Conservation (phyloP, 2,797 vertebrate species). For the Jordanella pulchra region DNA sequence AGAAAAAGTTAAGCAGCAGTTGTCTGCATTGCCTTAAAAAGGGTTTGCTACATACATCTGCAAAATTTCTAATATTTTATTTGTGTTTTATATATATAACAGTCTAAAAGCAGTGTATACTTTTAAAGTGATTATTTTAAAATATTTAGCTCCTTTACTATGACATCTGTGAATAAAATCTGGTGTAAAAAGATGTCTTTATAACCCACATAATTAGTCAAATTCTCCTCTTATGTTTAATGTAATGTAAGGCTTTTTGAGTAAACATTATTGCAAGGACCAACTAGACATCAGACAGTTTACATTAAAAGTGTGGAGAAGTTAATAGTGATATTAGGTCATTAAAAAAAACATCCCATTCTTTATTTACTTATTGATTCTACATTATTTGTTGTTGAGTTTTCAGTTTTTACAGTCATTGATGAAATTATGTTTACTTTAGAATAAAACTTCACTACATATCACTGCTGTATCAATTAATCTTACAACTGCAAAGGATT, state of each 20-base stretch:
- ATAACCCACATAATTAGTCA: not conserved
- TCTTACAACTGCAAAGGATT: no score
- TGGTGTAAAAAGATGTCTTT: not conserved
- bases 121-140: not conserved
- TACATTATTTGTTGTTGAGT: no score
- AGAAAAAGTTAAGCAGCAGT: constrained; percentile 40
- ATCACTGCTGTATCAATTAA: no score
- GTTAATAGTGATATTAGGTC: no score
- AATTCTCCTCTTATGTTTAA: not conserved
- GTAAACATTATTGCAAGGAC: not conserved
- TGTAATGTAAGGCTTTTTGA: not conserved
- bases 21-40: constrained; percentile 26
- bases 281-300: no score
- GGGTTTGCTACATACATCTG: not conserved
- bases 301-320: no score
- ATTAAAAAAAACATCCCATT: no score
- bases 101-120: not conserved
- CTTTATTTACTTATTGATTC: no score
- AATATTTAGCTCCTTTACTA: not conserved
- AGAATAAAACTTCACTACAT: no score
- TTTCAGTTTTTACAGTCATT: no score
- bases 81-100: not conserved
- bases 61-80: not conserved
- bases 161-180: not conserved
- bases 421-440: no score